Percentiles rank a stretch among this genome's conserved stretches.
Conservation (phyloP, 1,140 invertebrate species). For the Trachymyrmex septentrionalis region DNA sequence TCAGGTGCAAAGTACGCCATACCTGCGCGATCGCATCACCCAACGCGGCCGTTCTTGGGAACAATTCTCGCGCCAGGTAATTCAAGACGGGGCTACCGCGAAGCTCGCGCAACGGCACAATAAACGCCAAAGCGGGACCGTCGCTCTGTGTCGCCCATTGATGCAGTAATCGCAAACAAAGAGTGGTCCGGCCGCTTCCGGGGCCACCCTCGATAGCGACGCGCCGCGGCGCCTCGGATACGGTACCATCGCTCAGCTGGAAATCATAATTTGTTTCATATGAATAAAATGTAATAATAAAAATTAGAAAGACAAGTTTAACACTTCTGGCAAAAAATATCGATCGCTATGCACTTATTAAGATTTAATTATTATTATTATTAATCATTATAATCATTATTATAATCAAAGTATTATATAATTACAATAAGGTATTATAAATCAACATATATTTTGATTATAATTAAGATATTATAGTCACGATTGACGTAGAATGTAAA, state of each 20-base stretch:
- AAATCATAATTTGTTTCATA: constrained; percentile 39
- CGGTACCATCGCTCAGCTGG: constrained; percentile 84
- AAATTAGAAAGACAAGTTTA: background rate
- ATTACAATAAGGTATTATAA: too few species aligned
- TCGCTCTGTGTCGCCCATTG: constrained; percentile 87
- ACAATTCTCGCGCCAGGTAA: constrained; percentile 86
- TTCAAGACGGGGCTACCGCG: constrained; percentile 83
- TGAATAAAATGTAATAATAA: background rate
- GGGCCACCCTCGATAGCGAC: constrained; percentile 87
- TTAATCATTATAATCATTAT: too few species aligned
- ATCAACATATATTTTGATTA: background rate
- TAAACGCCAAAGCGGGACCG: constrained; percentile 85
- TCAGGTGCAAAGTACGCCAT: constrained; percentile 84
- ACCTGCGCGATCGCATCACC: constrained; percentile 80
- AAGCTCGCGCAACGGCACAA: constrained; percentile 87
- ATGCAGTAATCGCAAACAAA: constrained; percentile 86
- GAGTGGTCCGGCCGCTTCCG: constrained; percentile 86
- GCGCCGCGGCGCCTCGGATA: constrained; percentile 85
- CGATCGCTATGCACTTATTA: background rate
- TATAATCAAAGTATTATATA: too few species aligned
- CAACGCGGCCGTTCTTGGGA: constrained; percentile 80
- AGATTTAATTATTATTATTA: background rate
- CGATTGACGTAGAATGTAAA: background rate
- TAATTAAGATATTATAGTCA: background rate
- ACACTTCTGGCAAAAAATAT: background rate